Evolutionary conservation across 2,888 invertebrate species (phyloP).

Genomic region (Gerris lacustris): DNA sequence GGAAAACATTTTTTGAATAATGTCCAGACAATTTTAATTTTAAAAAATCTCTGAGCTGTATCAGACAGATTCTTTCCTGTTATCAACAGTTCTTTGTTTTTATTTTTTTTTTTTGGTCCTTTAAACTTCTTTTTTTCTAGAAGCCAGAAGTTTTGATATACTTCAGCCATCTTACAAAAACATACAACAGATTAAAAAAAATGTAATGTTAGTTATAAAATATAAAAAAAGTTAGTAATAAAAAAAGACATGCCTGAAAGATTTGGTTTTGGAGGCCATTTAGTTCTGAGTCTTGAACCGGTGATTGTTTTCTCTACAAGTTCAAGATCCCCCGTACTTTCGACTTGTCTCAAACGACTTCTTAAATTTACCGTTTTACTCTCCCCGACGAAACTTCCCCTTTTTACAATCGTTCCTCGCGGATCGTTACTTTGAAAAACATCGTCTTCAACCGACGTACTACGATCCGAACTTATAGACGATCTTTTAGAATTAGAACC

Average conservation of each 20-base stretch:
- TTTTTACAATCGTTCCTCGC: neutral
- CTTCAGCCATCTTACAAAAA: too few relatives aligned
- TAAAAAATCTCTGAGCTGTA: too few relatives aligned
- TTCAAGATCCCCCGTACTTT: slow-evolving; percentile 6
- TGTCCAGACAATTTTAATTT: too few relatives aligned
- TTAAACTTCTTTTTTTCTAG: too few relatives aligned
- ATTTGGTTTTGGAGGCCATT: neutral
- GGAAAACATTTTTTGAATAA: too few relatives aligned
- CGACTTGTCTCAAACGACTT: neutral
- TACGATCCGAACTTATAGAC: neutral
- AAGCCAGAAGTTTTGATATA: too few relatives aligned
- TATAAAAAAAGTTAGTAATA: neutral
- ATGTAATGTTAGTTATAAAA: neutral
- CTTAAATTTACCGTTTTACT: neutral
- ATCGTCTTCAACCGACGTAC: neutral
- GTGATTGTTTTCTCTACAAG: neutral
- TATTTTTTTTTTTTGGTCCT: too few relatives aligned
- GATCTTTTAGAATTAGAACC: neutral
- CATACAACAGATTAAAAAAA: too few relatives aligned
- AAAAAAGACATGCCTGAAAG: slow-evolving; percentile 6
- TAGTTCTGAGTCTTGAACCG: neutral
- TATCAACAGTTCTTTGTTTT: too few relatives aligned
- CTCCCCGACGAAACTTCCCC: too few relatives aligned
- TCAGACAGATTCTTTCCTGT: too few relatives aligned
- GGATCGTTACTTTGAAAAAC: neutral